Conservation (phyloP, 2,113 vertebrate species). For the Engystomops pustulosus region DNA sequence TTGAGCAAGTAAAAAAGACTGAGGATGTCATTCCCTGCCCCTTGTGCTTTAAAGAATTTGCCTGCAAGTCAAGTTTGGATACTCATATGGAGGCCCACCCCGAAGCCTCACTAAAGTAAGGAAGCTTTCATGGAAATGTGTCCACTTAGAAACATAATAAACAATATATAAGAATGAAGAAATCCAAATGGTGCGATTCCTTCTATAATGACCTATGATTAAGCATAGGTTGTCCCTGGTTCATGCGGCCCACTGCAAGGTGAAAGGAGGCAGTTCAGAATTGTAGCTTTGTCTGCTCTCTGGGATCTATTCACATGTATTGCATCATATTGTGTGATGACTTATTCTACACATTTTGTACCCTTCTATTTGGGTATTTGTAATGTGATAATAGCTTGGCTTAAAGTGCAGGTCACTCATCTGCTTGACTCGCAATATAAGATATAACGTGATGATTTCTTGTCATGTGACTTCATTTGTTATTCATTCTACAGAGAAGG, state of each 20-base stretch:
- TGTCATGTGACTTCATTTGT: neutral
- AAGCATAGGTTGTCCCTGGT: too few relatives aligned
- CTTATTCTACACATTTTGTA: neutral
- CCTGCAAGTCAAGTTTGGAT: constrained; percentile 89
- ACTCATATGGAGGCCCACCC: constrained; percentile 93
- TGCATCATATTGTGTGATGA: neutral
- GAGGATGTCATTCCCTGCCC: constrained; percentile 87
- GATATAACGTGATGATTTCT: neutral
- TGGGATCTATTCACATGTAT: neutral
- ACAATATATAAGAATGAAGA: too few relatives aligned
- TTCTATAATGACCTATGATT: too few relatives aligned
- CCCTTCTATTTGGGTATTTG: neutral
- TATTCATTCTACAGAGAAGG: neutral
- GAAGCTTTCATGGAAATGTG: too few relatives aligned
- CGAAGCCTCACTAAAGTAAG: constrained; percentile 87
- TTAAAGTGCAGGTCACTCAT: neutral
- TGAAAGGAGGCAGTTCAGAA: too few relatives aligned
- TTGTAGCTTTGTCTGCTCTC: too few relatives aligned
- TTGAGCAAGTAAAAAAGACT: constrained; percentile 75
- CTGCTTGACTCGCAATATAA: neutral
- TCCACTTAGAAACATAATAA: too few relatives aligned
- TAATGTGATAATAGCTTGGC: neutral
- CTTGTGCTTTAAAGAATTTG: constrained; percentile 90
- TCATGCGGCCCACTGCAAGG: too few relatives aligned
- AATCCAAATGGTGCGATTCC: too few relatives aligned